Base-by-base conservation (phyloP, 2,113 vertebrate genomes). In the Melanotaenia duboulayi region DNA sequence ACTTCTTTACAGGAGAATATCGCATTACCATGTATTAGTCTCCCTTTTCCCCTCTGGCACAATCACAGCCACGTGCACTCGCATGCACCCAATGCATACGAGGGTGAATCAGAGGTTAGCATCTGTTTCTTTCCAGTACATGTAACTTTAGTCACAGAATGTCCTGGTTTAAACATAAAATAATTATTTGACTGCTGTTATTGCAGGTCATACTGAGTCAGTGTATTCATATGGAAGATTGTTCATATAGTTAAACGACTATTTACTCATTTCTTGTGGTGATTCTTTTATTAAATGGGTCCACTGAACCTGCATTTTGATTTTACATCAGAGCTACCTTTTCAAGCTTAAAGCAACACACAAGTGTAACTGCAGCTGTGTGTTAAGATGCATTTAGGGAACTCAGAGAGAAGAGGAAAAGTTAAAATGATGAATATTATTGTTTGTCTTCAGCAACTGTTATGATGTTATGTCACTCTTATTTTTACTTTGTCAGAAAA, bases 1-100 rank as follows among this genome's bases (percentile, higher is more conserved):
- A 84, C 72, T 51, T 72, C 76, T 90, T 85, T 87, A 89, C 57
- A 63, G 69, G 69, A 62, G 57, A 39, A 83, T 83, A 83, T 91
- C 78, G 37, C 80, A 61, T 90, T 86, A 78, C 90, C 0, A 10
- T 55, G 58, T 61, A 74, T 10, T 23, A 67, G 71, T 72, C 78
- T 84, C 28, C 39, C 63, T 66, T 60, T 66, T 49, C 12, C 61
- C 72, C 68, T 67, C 73, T 73, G 79, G 75, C 76, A 80, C 55
- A 52, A 72, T 23, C 52, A 62, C 19, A 62, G 64, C 72, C 73
- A 83, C n/a, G 14, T 54, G 66, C 69, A 81, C 71, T 68, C 63
- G 65, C 77, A 67, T 22, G 48, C 69, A 81, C 71, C 28, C 57
- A 9, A 49, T 32, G 79, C 66, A 66, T 67, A 54, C 35, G 24